Conservation (phyloP, 1,140 invertebrate genomes). For the Drosophila sp. region DNA sequence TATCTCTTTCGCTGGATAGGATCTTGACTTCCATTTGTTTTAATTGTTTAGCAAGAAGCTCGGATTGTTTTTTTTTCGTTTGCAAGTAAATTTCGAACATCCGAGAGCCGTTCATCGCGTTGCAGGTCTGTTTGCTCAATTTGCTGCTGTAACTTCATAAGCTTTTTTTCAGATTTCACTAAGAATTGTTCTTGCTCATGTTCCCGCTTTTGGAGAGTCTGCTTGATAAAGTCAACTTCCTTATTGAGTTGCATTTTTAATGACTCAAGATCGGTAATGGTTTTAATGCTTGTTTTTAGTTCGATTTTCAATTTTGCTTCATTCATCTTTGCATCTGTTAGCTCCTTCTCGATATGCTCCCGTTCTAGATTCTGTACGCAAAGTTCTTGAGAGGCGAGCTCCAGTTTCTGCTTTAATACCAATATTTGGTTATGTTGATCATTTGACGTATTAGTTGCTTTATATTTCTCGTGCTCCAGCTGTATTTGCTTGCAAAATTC, state of each 20-base stretch:
- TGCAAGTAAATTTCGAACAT: background rate
- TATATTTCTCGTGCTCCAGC: background rate
- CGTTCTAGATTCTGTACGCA: background rate
- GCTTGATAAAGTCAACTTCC: background rate
- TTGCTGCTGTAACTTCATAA: slow-evolving; percentile 27
- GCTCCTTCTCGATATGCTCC: background rate
- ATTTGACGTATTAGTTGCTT: background rate
- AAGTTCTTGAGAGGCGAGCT: background rate
- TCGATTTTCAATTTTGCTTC: background rate
- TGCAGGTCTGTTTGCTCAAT: slow-evolving; percentile 12
- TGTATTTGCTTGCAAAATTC: background rate
- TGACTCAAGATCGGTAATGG: background rate
- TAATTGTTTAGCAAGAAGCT: slow-evolving; percentile 6
- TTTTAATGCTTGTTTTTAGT: background rate
- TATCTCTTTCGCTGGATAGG: slow-evolving; percentile 23
- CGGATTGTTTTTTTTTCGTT: background rate
- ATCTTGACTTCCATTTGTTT: background rate
- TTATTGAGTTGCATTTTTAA: background rate
- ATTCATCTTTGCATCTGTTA: background rate
- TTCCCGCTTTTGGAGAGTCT: background rate
- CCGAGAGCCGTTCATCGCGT: background rate
- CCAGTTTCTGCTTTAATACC: slow-evolving; percentile 1
- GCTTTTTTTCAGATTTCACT: background rate
- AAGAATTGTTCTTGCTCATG: slow-evolving; percentile 4
- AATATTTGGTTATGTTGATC: background rate